A percentile compares a stretch with the other conserved stretches of the same genome.
phyloP scores from a whole-genome alignment of 2,797 vertebrate species.

The Coendou prehensilis region DNA sequence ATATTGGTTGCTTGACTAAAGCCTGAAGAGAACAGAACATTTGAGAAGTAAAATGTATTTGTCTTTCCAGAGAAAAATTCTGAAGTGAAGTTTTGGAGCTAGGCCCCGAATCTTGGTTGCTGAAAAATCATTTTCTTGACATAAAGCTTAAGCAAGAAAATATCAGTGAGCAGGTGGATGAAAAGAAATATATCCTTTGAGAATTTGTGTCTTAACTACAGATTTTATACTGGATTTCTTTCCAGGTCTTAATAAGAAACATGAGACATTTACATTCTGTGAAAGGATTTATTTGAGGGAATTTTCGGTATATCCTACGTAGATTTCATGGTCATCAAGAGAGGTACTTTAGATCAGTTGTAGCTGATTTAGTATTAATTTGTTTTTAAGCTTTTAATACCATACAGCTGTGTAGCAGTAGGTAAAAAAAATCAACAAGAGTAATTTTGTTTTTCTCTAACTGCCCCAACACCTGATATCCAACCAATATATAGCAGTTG shows the following conservation, averaged over 20 bases:
- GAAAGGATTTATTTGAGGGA: conserved; percentile 45
- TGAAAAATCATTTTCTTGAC: conserved; percentile 53
- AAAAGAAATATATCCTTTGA: neutral
- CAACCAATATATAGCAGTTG: neutral
- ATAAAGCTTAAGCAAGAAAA: conserved; percentile 11
- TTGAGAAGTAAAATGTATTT: neutral
- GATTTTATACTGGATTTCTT: conserved; percentile 39
- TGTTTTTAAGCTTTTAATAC: conserved; percentile 52
- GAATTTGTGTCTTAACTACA: conserved; percentile 27
- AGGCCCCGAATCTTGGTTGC: neutral
- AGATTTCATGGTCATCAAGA: neutral
- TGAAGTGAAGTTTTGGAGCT: neutral
- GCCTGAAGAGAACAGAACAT: conserved; percentile 9
- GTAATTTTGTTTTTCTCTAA: conserved; percentile 35
- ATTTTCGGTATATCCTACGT: neutral
- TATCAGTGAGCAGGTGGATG: neutral
- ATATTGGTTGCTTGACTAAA: neutral
- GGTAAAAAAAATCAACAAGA: conserved; percentile 38
- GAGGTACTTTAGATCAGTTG: neutral
- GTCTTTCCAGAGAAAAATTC: conserved; percentile 2
- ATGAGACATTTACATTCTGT: neutral
- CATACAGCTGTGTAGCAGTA: neutral
- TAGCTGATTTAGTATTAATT: conserved; percentile 30
- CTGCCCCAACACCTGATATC: neutral
- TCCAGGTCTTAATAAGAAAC: conserved; percentile 7